Conservation (phyloP, 1,140 invertebrate species). For the Lysiphlebus fabarum region DNA sequence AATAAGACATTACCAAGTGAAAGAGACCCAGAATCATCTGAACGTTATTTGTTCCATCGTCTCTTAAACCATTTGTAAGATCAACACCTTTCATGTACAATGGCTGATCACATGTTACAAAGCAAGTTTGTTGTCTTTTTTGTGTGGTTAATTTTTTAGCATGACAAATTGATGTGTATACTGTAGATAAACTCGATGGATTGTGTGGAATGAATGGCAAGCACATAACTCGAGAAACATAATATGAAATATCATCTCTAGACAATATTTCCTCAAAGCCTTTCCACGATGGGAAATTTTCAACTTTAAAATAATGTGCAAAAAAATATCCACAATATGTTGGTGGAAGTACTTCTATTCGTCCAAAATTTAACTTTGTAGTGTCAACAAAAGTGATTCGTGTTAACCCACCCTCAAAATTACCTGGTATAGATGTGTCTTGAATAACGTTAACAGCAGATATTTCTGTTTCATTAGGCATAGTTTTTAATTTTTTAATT, state of each 20-base stretch:
- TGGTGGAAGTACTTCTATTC: not conserved
- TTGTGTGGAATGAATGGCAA: slow-evolving; percentile 22
- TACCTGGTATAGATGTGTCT: not conserved
- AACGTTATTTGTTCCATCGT: not conserved
- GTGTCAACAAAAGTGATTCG: not conserved
- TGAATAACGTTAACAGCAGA: not conserved
- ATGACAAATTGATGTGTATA: slow-evolving; percentile 13
- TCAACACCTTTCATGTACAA: slow-evolving; percentile 25
- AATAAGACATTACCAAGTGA: slow-evolving; percentile 28
- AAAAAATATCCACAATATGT: slow-evolving; percentile 1
- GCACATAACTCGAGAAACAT: slow-evolving; percentile 14
- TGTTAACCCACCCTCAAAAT: not conserved
- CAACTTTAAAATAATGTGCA: slow-evolving; percentile 6
- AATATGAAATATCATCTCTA: slow-evolving; percentile 2
- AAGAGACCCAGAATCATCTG: slow-evolving; percentile 25
- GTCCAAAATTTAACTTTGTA: not conserved
- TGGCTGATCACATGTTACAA: slow-evolving; percentile 27
- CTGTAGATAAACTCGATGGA: not conserved
- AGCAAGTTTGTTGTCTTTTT: slow-evolving; percentile 15
- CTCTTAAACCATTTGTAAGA: slow-evolving; percentile 25
- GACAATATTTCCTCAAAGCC: slow-evolving; percentile 16
- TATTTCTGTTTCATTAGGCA: too few relatives aligned
- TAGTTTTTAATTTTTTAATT: not conserved
- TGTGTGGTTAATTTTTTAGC: slow-evolving; percentile 4
- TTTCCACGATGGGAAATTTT: slow-evolving; percentile 18